Conservation (phyloP, 2,888 invertebrate species). For the Andrena bicolor region DNA sequence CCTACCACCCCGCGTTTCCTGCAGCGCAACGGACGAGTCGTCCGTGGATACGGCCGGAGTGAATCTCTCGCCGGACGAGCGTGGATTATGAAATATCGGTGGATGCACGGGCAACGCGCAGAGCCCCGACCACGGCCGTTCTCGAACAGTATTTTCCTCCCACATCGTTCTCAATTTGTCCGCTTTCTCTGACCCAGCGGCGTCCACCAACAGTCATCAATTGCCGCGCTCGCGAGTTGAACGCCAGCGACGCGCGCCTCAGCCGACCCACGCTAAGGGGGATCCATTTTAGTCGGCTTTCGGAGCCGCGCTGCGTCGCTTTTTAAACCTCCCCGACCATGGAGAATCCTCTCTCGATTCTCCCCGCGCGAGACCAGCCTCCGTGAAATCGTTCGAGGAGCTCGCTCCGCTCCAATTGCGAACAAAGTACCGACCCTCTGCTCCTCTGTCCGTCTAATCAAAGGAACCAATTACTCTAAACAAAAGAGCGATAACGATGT, state of each 20-base stretch:
- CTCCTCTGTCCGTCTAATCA: background rate
- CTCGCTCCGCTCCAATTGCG: slow-evolving; percentile 32
- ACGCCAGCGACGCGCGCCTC: slow-evolving; percentile 16
- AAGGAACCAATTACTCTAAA: slow-evolving; percentile 29
- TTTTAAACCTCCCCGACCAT: slow-evolving; percentile 24
- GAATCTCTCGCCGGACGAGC: background rate
- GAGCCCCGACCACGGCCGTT: background rate
- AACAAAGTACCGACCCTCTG: background rate
- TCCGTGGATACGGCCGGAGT: no score
- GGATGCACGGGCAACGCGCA: background rate
- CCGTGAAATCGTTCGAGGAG: slow-evolving; percentile 42
- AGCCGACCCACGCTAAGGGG: slow-evolving; percentile 54
- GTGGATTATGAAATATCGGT: slow-evolving; percentile 30
- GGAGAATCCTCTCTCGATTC: slow-evolving; percentile 9
- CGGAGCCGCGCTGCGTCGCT: slow-evolving; percentile 5
- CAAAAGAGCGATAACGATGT: slow-evolving; percentile 11
- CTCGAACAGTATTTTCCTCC: slow-evolving; percentile 51
- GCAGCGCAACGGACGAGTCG: background rate
- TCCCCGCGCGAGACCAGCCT: background rate
- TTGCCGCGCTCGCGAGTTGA: slow-evolving; percentile 40
- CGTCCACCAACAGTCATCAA: slow-evolving; percentile 45
- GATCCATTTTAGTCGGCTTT: slow-evolving; percentile 39
- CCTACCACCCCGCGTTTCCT: background rate
- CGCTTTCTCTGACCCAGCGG: slow-evolving; percentile 50
- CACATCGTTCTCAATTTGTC: slow-evolving; percentile 59